Conservation (phyloP, 2,888 invertebrate species). For the Diaphora mendica region DNA sequence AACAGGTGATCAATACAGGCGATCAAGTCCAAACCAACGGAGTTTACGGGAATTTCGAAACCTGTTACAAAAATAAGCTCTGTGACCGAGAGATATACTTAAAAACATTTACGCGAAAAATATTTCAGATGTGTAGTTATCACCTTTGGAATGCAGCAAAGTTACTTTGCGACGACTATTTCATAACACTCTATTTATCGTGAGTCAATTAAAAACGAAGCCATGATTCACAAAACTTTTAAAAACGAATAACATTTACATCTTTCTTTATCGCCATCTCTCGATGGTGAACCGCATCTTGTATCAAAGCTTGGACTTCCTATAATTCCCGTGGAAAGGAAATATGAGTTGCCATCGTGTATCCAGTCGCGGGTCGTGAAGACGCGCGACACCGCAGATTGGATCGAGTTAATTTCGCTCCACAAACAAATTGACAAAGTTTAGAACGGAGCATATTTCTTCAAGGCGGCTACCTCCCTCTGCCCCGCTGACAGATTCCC, state of each 20-base stretch:
- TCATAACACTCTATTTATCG: background rate
- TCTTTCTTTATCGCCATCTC: constrained; percentile 9
- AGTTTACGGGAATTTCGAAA: too few species aligned
- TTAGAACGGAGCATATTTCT: constrained; percentile 86
- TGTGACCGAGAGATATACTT: too few species aligned
- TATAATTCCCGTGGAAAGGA: constrained; percentile 62
- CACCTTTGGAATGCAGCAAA: background rate
- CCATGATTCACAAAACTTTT: background rate
- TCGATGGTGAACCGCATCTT: constrained; percentile 33
- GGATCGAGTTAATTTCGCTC: constrained; percentile 87
- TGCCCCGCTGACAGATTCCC: constrained; percentile 78
- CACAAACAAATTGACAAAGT: constrained; percentile 87
- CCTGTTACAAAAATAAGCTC: too few species aligned
- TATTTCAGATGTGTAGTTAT: background rate
- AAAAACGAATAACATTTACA: background rate
- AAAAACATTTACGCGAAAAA: background rate
- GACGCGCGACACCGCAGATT: constrained; percentile 75
- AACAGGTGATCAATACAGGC: too few species aligned
- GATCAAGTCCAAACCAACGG: too few species aligned
- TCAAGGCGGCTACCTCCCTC: constrained; percentile 66
- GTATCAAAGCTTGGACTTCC: constrained; percentile 61
- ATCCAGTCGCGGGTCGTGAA: constrained; percentile 77
- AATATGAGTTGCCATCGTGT: constrained; percentile 70
- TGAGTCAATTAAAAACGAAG: background rate
- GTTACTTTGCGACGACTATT: background rate